Conservation (phyloP, 1,140 invertebrate genomes). For the Antheraea pernyi region DNA sequence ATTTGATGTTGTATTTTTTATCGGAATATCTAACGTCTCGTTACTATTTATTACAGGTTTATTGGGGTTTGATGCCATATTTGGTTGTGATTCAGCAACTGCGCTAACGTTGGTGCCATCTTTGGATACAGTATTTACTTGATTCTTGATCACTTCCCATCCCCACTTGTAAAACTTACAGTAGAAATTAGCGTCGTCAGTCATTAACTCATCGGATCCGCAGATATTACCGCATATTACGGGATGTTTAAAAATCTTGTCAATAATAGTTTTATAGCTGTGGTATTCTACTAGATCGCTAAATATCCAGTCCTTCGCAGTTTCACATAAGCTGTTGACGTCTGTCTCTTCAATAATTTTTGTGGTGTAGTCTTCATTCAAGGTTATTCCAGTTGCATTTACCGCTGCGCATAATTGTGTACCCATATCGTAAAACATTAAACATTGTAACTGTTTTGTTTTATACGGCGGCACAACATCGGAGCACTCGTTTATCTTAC, state of each 20-base stretch:
- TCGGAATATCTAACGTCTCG: not conserved
- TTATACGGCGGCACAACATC: constrained; percentile 21
- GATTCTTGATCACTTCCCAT: constrained; percentile 36
- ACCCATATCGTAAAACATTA: constrained; percentile 65
- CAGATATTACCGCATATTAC: constrained; percentile 46
- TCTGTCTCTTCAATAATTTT: constrained; percentile 41
- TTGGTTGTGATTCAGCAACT: not conserved
- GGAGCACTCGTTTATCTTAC: constrained; percentile 42
- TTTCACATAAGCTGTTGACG: constrained; percentile 38
- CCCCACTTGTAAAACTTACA: constrained; percentile 70
- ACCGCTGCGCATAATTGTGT: constrained; percentile 47
- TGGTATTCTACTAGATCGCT: constrained; percentile 32
- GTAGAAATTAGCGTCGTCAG: constrained; percentile 50
- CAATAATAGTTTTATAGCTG: constrained; percentile 25
- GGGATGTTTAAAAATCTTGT: constrained; percentile 36
- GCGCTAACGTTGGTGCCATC: not conserved
- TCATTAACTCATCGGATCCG: constrained; percentile 36
- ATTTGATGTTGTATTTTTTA: constrained; percentile 1
- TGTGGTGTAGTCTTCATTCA: constrained; percentile 34
- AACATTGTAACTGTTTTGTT: constrained; percentile 46
- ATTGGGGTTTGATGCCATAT: not conserved
- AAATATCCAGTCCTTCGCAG: constrained; percentile 47
- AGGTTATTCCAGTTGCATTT: constrained; percentile 28
- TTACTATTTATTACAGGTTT: not conserved
- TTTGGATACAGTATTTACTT: constrained; percentile 4